Base-by-base conservation (phyloP, 2,113 vertebrate genomes). In the Xiphophorus couchianus region DNA sequence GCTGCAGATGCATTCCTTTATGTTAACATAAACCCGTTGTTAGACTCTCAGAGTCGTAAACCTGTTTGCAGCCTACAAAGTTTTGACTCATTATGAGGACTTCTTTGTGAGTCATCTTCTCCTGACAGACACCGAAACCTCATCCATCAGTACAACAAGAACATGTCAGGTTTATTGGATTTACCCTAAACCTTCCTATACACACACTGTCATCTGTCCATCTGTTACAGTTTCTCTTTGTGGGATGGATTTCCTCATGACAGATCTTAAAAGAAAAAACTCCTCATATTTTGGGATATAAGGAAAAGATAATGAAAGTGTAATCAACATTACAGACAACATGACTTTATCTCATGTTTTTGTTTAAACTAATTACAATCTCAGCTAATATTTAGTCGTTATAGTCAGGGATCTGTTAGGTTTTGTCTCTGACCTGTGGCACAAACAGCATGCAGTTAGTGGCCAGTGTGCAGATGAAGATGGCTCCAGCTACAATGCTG, bases 361-460 rank as follows among this genome's bases (percentile, higher is more conserved):
- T 51, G 5, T 54, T 30, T 5, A 11, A 22, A 31, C 5, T 33
- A 33, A 54, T 30, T 4, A 31, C 0, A 12, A 1, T 11, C 42
- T 25, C 10, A 67, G n/a, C 15, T 39, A 39, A 4, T 63, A 11
- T 8, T 62, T 69, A 22, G 61, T n/a, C 6, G 7, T 13, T 9
- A 31, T 13, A n/a, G 22, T 67, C 19, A n/a, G 44, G 5, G 30
- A 33, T 30, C 13, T 64, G 37, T 27, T 65, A 8, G 1, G 13
- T 0, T 70, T 62, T 35, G 35, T 5, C 54, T 71, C 92, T 58
- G 82, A 97, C 97, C 96, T 98, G 97, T 44, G 98, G 98, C n/a
- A 98, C 89, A 86, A 99, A 99, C 90, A 99, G 93, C 89, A 98
- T 95, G 88, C 97, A 98, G 94, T 97, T 97, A 83, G 97, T 95